Evolutionary conservation across 2,888 invertebrate genomes (phyloP), one percentile per base, ranked within the genome.

Genomic region (Lasius platythorax): DNA sequence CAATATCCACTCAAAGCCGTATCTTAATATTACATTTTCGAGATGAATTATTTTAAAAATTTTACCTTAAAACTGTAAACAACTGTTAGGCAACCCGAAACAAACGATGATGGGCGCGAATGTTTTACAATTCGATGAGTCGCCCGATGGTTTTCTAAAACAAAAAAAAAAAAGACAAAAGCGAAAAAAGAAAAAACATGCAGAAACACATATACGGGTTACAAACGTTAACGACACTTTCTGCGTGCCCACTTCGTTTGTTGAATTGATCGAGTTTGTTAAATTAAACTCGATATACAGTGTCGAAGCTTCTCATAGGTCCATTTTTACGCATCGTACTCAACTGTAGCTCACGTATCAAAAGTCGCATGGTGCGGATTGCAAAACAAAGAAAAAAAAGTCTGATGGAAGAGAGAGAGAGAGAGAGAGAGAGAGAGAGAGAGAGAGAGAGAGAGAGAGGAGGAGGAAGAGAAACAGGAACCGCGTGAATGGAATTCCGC

Each of bases 201-300:
- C 61, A 50, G 61, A 63, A 79, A 28, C 74, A 50, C 9, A 50
- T 81, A 50, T 63, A 56, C 33, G n/a, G 68, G 18, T 68, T 78
- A 68, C 78, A 78, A 78, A 73, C 58, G 82, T 76, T 82, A 82
- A 68, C 83, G 64, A 82, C 50, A 81, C 70, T 64, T 83, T 68
- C 73, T 46, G 61, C 73, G 61, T 73, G 46, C 70, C 43, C 61
- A 72, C 79, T 81, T 81, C 61, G 79, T 81, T 81, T 81, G 73
- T 81, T 28, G 46, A 61, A 73, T 81, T 81, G 72, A 81, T 81
- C 79, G 73, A 81, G 61, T 81, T 78, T 68, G 78, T 78, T 73
- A 61, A 81, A 81, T 73, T 81, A 81, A 81, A 81, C 79, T 72
- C 61, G 73, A 63, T 72, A 81, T 81, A 50, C 70, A 43, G 70